A percentile compares a stretch with the other conserved stretches of the same genome.
Evolutionary conservation across 2,888 invertebrate genomes (phyloP).

Genomic region (Trimorus sp.): DNA sequence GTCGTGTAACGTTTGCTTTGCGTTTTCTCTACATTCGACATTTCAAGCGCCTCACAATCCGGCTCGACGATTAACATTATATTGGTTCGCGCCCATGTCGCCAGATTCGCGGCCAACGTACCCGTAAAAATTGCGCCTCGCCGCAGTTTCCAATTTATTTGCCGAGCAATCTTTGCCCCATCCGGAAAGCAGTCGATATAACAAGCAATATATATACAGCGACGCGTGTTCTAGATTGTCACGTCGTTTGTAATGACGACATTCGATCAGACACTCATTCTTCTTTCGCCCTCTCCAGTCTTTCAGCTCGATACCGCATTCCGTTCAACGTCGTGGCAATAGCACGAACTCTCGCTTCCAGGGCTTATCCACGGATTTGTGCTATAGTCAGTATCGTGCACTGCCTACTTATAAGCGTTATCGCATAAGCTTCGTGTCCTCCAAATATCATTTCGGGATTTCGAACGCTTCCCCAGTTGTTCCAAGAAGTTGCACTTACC

Average conservation of each 20-base stretch:
- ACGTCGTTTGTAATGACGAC: constrained; percentile 80
- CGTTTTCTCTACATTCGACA: constrained; percentile 34
- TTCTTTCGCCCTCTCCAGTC: constrained; percentile 67
- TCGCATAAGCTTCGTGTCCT: constrained; percentile 70
- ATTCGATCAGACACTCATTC: constrained; percentile 77
- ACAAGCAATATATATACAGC: constrained; percentile 77
- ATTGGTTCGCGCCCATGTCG: background rate
- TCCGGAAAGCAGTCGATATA: constrained; percentile 70
- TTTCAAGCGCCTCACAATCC: background rate
- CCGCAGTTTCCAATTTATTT: constrained; percentile 53
- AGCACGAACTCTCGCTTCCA: constrained; percentile 74
- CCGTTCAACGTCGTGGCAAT: constrained; percentile 72
- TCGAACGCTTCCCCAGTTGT: constrained; percentile 48
- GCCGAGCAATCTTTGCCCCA: constrained; percentile 36
- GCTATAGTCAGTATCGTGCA: constrained; percentile 78
- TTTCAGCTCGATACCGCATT: constrained; percentile 73
- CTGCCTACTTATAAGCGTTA: constrained; percentile 80
- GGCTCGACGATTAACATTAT: too few species aligned
- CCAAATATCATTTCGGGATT: constrained; percentile 61
- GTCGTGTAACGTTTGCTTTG: constrained; percentile 24
- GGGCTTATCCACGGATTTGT: constrained; percentile 80
- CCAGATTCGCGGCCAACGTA: background rate
- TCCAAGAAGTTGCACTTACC: constrained; percentile 11
- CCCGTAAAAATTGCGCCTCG: constrained; percentile 15
- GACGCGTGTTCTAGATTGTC: constrained; percentile 76